Percentiles rank a stretch among this genome's conserved stretches.
Conservation (phyloP, 2,113 vertebrate species). For the Prochilodus magdalenae region DNA sequence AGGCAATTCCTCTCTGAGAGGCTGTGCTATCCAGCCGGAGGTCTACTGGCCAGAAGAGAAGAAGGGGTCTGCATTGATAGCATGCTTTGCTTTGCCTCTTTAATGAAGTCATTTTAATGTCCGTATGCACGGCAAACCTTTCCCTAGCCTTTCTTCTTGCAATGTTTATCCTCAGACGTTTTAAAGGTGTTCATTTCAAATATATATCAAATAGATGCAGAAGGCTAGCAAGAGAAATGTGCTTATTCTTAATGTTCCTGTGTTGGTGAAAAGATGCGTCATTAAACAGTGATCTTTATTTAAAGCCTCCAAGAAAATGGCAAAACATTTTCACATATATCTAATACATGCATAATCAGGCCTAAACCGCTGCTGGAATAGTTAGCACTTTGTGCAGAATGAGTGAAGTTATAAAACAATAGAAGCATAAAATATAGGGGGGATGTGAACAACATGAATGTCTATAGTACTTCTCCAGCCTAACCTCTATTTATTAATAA, state of each 20-base stretch:
- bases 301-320: neutral
- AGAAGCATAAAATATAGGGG: neutral
- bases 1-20: constrained; percentile 67
- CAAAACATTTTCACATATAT: neutral
- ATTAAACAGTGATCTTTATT: neutral
- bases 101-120: constrained; percentile 67
- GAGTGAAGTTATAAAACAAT: neutral
- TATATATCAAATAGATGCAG: neutral
- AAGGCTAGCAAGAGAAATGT: neutral
- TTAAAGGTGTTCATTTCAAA: neutral
- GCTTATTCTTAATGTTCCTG: neutral
- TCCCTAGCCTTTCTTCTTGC: constrained; percentile 19
- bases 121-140: constrained; percentile 50
- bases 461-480: neutral
- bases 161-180: neutral
- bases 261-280: neutral
- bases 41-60: constrained; percentile 66
- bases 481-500: neutral
- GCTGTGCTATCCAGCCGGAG: constrained; percentile 64
- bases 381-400: neutral
- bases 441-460: neutral
- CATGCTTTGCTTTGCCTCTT: constrained; percentile 62
- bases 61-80: constrained; percentile 27
- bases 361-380: neutral
- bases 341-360: neutral